Evolutionary conservation across 2,113 vertebrate species (phyloP).

Genomic region (human): DNA sequence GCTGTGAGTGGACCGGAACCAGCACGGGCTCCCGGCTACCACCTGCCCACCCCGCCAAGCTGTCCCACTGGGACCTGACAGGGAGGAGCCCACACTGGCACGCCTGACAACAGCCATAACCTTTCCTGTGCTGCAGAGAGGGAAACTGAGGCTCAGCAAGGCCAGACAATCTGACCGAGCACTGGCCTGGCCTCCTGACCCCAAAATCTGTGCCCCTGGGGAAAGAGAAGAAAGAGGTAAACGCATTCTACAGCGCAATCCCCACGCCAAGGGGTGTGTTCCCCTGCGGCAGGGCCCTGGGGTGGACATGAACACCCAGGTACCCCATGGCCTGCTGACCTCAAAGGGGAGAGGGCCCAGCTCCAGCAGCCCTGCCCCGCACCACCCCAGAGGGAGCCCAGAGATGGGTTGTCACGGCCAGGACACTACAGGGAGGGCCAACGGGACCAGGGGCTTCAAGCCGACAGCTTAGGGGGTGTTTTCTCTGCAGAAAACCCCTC

Average conservation of each 20-base stretch:
- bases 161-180: background rate
- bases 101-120: too few relatives aligned
- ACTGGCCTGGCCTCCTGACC: background rate
- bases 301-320: too few relatives aligned
- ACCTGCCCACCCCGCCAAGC: background rate
- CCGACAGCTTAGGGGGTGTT: too few relatives aligned
- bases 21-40: too few relatives aligned
- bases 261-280: background rate
- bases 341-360: background rate
- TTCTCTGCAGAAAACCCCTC: background rate
- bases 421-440: too few relatives aligned
- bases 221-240: background rate
- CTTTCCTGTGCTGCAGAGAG: background rate
- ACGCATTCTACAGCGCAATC: background rate
- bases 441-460: background rate
- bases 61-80: background rate
- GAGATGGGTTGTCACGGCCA: background rate
- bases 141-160: background rate
- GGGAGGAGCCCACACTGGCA: too few relatives aligned
- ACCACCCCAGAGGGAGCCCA: background rate
- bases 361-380: background rate
- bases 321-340: background rate
- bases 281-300: rapidly evolving
- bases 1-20: background rate
- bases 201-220: too few relatives aligned